These are phyloP conservation scores for Nautilus pompilius DNA, from an alignment of 1,140 invertebrate genomes.

Conservation along the genomic window DNA sequence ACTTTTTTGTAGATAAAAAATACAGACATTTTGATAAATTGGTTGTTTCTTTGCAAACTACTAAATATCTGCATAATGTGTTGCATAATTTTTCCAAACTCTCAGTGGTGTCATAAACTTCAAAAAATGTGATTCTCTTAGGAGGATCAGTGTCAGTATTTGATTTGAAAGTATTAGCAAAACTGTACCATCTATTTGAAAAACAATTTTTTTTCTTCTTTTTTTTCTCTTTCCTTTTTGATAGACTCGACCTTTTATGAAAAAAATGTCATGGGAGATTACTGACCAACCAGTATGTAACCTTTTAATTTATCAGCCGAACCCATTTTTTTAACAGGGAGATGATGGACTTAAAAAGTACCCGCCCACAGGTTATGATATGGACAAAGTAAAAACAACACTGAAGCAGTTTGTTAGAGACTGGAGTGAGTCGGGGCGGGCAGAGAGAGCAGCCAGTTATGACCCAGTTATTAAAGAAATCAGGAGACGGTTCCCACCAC, in stretches of 20 bases:
- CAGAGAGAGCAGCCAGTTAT: conserved; percentile 85
- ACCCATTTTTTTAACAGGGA: neutral
- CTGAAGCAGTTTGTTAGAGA: conserved; percentile 94
- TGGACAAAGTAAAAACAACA: conserved; percentile 86
- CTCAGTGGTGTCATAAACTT: too few species aligned
- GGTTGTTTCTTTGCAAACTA: too few species aligned
- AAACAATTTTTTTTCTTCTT: too few species aligned
- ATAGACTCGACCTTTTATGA: neutral
- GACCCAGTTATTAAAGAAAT: conserved; percentile 86
- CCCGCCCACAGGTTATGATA: conserved; percentile 56
- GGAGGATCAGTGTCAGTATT: too few species aligned
- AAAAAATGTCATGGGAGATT: neutral
- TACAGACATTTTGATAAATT: too few species aligned
- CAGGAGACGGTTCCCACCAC: conserved; percentile 66
- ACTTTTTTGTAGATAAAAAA: too few species aligned
- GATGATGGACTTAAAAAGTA: neutral
- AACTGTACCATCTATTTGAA: too few species aligned
- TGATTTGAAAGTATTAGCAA: too few species aligned
- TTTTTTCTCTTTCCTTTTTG: too few species aligned
- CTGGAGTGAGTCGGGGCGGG: conserved; percentile 82
- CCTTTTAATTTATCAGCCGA: neutral
- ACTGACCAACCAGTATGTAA: neutral
- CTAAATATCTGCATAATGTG: too few species aligned
- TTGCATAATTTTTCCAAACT: too few species aligned
- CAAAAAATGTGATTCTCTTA: too few species aligned